Base-by-base conservation (phyloP, 2,888 invertebrate genomes). In the Lithosia quadra region DNA sequence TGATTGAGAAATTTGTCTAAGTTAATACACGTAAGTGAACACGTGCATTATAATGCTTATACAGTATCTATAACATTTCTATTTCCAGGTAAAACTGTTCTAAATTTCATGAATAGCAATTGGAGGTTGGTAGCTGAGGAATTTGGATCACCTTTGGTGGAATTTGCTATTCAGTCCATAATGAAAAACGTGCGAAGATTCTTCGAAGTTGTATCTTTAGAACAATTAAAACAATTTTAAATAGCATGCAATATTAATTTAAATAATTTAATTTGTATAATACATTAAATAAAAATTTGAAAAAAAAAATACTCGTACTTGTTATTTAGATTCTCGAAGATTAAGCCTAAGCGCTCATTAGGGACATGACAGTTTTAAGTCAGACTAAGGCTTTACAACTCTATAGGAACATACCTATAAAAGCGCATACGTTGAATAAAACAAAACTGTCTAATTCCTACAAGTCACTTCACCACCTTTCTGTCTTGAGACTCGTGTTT, bases 71-170 rank as follows among this genome's bases (percentile, higher is more conserved):
- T 10, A n/a, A 24, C 8, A 28, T 28, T 28, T 2, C 28, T 49
- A 61, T 67, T 84, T 82, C 18, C 86, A 92, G 91, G 90, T 79
- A 79, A 85, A 68, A 73, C 84, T 28, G 81, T 91, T 13, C 66
- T 92, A 18, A 81, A 86, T 3, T 92, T 92, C 68, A 88, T 92
- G 86, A 92, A 92, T 69, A 74, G 75, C 59, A 90, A 92, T 74
- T 92, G 92, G 91, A 83, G 73, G 11, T 71, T 89, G 79, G 84
- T 92, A 0, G 90, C 90, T 9, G 87, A 91, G 21, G 90, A 92
- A 72, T 91, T 92, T 53, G 92, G 92, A 5, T 85, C 85, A 22
- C 92, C 91, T 0, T 81, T 92, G 36, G 85, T 92, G 0, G 85
- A 91, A 8, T 90, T 75, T 60, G 91, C 89, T 15, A 78, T 87